A percentile compares a stretch with the other conserved stretches of the same genome.
Evolutionary conservation across 2,113 vertebrate genomes (phyloP).

Genomic region (Macrotis lagotis): DNA sequence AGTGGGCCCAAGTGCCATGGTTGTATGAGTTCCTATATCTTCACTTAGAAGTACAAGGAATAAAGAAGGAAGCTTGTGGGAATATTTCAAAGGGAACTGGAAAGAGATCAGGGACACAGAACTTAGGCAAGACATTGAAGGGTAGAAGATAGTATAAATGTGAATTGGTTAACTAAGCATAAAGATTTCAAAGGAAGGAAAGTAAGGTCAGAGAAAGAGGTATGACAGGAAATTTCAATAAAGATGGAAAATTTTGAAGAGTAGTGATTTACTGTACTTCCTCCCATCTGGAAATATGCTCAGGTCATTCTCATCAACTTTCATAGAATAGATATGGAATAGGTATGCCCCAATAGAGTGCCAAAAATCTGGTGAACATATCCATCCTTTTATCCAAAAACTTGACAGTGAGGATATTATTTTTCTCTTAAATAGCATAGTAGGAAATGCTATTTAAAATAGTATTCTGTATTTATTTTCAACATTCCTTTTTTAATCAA

Average conservation of each 20-base stretch:
- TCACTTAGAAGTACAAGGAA: neutral
- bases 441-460: conserved; percentile 54
- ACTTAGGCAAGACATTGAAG: neutral
- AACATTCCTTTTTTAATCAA: conserved; percentile 36
- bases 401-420: conserved; percentile 35
- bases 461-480: neutral
- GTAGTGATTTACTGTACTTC: neutral
- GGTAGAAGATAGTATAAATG: neutral
- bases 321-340: neutral
- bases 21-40: neutral
- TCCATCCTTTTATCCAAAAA: conserved; percentile 64
- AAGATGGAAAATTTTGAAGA: neutral
- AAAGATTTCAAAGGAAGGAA: neutral
- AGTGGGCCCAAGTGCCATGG: neutral
- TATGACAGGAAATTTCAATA: neutral
- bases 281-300: neutral
- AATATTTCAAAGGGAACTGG: neutral
- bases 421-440: conserved; percentile 62
- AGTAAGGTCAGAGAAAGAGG: neutral
- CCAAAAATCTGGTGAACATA: conserved; percentile 68
- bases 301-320: neutral
- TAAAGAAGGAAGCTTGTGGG: too few species aligned
- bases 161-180: neutral
- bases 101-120: neutral
- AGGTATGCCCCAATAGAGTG: conserved; percentile 63